These are phyloP conservation scores for Cataglyphis altisquamis DNA, from an alignment of 2,888 invertebrate genomes.

Conservation along the genomic window DNA sequence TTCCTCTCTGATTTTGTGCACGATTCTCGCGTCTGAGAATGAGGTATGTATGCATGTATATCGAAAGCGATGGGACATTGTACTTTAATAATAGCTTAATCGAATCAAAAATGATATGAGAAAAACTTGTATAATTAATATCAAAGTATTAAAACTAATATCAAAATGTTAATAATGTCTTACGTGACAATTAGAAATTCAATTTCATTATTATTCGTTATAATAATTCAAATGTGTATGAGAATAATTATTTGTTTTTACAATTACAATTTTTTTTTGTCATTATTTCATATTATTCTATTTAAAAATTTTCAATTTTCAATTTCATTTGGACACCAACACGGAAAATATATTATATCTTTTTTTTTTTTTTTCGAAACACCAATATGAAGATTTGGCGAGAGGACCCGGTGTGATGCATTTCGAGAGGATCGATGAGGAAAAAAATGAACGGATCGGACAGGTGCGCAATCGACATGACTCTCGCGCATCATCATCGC, in stretches of 20 bases:
- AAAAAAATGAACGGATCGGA: constrained; percentile 56
- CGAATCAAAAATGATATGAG: neutral
- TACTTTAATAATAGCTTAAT: constrained; percentile 3
- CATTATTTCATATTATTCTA: neutral
- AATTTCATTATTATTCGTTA: neutral
- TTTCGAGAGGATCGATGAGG: constrained; percentile 31
- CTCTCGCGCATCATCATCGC: constrained; percentile 36
- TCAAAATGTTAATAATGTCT: neutral
- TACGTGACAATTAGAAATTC: neutral
- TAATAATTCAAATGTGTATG: neutral
- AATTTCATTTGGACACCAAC: neutral
- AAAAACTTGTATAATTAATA: neutral
- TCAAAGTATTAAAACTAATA: too few species aligned
- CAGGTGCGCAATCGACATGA: constrained; percentile 58
- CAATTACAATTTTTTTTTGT: neutral
- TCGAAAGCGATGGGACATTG: constrained; percentile 3
- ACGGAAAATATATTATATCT: neutral
- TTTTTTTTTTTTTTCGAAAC: neutral
- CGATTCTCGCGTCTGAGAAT: neutral
- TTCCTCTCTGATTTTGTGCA: neutral
- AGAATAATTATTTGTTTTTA: neutral
- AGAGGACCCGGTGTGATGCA: constrained; percentile 33
- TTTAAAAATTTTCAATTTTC: neutral
- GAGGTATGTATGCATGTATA: neutral
- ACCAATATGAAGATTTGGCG: neutral